These are phyloP conservation scores for Monopis laevigella DNA, from an alignment of 2,888 invertebrate genomes.

Conservation along the genomic window DNA sequence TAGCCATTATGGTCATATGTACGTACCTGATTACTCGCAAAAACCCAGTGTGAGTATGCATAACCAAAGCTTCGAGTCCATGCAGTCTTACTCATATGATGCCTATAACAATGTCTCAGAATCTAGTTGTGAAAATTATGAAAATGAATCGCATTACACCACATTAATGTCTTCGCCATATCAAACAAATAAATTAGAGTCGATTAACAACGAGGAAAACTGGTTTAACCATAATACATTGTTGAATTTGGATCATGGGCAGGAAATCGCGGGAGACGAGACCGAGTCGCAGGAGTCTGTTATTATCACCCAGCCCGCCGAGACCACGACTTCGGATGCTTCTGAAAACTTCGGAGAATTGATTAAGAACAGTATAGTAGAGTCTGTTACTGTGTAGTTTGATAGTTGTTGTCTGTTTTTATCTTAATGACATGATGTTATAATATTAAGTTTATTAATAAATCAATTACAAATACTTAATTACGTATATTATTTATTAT, in stretches of 20 bases:
- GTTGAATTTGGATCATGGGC: conserved; percentile 44
- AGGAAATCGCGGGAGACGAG: conserved; percentile 44
- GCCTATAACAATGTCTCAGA: conserved; percentile 48
- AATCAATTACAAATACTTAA: too few relatives aligned
- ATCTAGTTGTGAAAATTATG: conserved; percentile 53
- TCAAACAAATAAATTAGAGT: conserved; percentile 73
- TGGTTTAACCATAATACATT: conserved; percentile 59
- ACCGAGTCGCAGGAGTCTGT: conserved; percentile 30
- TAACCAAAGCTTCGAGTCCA: conserved; percentile 37
- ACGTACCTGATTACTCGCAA: conserved; percentile 51
- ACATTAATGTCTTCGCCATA: conserved; percentile 73
- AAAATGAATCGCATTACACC: conserved; percentile 67
- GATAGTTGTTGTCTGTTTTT: conserved; percentile 46
- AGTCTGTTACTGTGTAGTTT: conserved; percentile 86
- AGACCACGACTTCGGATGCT: conserved; percentile 32
- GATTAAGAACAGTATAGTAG: conserved; percentile 92
- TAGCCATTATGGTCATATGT: conserved; percentile 59
- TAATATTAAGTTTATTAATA: too few relatives aligned
- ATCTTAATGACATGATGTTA: too few relatives aligned
- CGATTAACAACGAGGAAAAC: conserved; percentile 61
- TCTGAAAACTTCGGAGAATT: conserved; percentile 89
- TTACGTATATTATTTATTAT: too few relatives aligned
- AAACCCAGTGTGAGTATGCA: conserved; percentile 38
- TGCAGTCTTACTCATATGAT: conserved; percentile 43
- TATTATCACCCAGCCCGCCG: conserved; percentile 25